Evolutionary conservation across 2,113 vertebrate species (phyloP), one percentile per base, ranked within the genome.

Genomic region (Sylvilagus bachmani): DNA sequence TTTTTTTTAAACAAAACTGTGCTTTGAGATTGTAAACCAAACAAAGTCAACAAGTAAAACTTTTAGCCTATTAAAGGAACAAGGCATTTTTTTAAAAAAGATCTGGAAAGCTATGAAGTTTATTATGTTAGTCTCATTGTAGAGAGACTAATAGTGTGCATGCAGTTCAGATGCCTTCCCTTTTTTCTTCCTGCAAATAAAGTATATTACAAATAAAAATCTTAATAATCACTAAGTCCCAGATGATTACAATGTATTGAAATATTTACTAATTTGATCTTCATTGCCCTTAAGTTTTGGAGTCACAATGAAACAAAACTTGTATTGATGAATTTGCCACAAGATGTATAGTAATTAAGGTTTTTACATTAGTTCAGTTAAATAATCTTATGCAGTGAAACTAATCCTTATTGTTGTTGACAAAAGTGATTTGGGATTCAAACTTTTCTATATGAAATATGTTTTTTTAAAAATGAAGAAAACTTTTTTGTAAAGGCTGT

Each of bases 121-220:
- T 86, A 80, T 31, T 69, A 61, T 74, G 10, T 36, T 66, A 71
- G 21, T 90, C 21, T 29, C 55, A 79, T 24, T 92, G 10, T 67
- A 89, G 83, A 61, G 74, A 90, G 55, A 90, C 73, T 61, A 74
- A 69, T 86, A 92, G 6, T 67, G 5, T 78, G 55, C 55, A 16
- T 58, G 55, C 55, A 3, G 4, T 6, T 74, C 49, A 85, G 49
- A 69, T 67, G 4, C 3, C 67, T 79, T 44, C 44, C 44, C 44
- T 38, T 9, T 75, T 80, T 61, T 69, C 49, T 74, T 24, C 33
- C 24, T 75, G 31, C 53, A 83, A 83, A 66, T 80, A 69, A 93
- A 90, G 88, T 82, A 13, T 44, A 25, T 19, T 69, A 90, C 95
- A 24, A 75, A 86, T 88, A 86, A 91, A 95, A 95, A 81, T 89